Conservation (phyloP, 2,888 invertebrate genomes). For the Copidosoma aretas region DNA sequence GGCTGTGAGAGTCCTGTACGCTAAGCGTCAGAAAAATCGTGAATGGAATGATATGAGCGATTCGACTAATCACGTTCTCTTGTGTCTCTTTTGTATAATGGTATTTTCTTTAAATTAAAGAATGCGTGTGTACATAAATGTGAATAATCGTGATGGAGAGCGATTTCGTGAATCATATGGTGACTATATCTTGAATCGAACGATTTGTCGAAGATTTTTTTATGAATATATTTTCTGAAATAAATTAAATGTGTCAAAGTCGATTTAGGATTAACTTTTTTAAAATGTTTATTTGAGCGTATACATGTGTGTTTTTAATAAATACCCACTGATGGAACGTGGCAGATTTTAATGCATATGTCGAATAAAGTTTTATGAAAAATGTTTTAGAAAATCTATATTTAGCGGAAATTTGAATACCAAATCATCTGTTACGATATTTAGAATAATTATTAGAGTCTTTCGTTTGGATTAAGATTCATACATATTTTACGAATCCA, state of each 20-base stretch:
- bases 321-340: background rate
- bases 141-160: constrained; percentile 29
- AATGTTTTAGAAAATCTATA: background rate
- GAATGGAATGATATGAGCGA: constrained; percentile 19
- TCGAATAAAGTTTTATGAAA: background rate
- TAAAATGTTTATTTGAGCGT: background rate
- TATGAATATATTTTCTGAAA: constrained; percentile 22
- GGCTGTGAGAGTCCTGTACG: constrained; percentile 37
- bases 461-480: constrained; percentile 5
- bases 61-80: constrained; percentile 5
- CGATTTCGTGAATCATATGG: too few relatives aligned
- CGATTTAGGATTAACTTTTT: constrained; percentile 16
- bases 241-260: constrained; percentile 12
- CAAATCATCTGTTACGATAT: background rate
- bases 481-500: background rate
- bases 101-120: background rate
- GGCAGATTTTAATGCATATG: background rate
- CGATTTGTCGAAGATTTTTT: constrained; percentile 28
- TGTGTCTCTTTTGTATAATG: constrained; percentile 7
- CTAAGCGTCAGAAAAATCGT: background rate
- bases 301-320: background rate
- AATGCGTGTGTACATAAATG: constrained; percentile 26
- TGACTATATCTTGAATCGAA: too few relatives aligned
- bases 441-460: background rate
- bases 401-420: background rate